phyloP scores from a whole-genome alignment of 2,797 vertebrate genomes.

The Geotrypetes seraphini region DNA sequence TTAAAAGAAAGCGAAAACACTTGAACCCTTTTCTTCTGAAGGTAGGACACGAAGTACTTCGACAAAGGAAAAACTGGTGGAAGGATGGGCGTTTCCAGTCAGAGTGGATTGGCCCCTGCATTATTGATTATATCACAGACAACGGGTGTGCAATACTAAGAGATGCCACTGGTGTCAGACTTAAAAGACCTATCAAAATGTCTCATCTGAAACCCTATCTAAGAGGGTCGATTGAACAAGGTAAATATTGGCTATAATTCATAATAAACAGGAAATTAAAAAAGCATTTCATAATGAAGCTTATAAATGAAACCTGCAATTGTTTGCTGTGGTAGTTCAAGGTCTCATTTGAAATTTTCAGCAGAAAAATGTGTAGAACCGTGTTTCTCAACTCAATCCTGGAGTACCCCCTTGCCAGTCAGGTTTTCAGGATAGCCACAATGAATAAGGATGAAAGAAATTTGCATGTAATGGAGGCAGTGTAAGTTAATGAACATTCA shows the following conservation, averaged over 20 bases:
- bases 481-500: too few relatives aligned
- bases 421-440: too few relatives aligned
- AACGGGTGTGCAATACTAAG: conserved; percentile 45
- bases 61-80: conserved; percentile 54
- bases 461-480: too few relatives aligned
- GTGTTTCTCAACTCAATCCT: too few relatives aligned
- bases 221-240: conserved; percentile 35
- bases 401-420: too few relatives aligned
- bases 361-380: too few relatives aligned
- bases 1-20: conserved; percentile 43
- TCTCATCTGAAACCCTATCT: conserved; percentile 49
- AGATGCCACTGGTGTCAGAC: conserved; percentile 34
- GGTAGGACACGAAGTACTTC: conserved; percentile 55
- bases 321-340: too few relatives aligned
- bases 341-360: too few relatives aligned
- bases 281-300: too few relatives aligned
- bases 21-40: conserved; percentile 42
- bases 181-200: conserved; percentile 57
- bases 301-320: too few relatives aligned
- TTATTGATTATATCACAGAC: conserved; percentile 54
- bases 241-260: conserved; percentile 13
- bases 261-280: too few relatives aligned
- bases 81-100: conserved; percentile 52
- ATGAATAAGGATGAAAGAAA: too few relatives aligned
- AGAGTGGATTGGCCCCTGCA: conserved; percentile 50